phyloP scores from a whole-genome alignment of 2,113 vertebrate species.

The Macaca fascicularis region DNA sequence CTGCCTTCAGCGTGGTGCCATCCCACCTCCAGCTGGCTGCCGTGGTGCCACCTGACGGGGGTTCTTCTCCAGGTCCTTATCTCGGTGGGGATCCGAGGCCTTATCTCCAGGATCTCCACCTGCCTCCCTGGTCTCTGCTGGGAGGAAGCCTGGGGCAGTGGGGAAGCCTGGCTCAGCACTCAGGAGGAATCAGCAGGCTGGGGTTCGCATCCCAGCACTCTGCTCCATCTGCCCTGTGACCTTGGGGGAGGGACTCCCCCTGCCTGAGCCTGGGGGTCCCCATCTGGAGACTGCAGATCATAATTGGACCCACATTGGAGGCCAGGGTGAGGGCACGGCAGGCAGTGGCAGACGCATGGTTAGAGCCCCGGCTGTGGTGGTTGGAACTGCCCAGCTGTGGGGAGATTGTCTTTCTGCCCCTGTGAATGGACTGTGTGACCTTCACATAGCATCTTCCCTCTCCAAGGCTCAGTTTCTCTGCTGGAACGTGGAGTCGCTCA shows the following conservation, averaged over 20 bases:
- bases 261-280: background rate
- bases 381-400: too few species aligned
- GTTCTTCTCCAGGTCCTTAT: background rate
- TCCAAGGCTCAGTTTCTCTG: conserved; percentile 30
- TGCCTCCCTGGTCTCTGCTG: background rate
- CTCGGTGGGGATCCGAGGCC: background rate
- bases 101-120: background rate
- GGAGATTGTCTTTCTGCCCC: background rate
- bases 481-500: background rate
- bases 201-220: background rate
- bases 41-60: background rate
- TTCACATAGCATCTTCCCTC: background rate
- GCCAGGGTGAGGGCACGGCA: background rate
- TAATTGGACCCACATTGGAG: accelerated
- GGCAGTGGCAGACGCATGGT: accelerated
- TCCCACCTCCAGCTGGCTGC: background rate
- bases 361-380: accelerated
- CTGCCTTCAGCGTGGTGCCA: background rate
- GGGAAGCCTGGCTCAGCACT: background rate
- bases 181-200: background rate
- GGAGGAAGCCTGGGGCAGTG: background rate
- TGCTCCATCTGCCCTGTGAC: background rate
- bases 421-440: background rate
- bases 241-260: background rate
- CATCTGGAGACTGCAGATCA: accelerated